Evolutionary conservation across 1,140 invertebrate genomes (phyloP).

Genomic region (Cotesia typhae): DNA sequence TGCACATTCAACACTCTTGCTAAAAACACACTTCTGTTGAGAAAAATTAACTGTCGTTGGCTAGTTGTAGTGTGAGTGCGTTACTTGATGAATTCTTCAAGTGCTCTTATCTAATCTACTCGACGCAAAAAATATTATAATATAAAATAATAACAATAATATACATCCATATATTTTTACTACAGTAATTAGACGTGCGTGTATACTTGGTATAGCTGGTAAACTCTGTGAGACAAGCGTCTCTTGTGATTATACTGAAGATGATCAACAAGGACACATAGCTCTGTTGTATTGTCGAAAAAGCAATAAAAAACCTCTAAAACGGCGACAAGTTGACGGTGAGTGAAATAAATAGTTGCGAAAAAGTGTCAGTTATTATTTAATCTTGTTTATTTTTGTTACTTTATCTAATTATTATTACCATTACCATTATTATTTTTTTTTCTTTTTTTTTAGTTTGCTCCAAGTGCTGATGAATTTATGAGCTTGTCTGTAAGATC

Average conservation of each 20-base stretch:
- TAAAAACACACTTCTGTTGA: background rate
- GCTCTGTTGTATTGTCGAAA: background rate
- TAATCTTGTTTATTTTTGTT: background rate
- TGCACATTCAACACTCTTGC: background rate
- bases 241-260: background rate
- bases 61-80: background rate
- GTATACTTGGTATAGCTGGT: background rate
- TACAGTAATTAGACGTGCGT: conserved; percentile 13
- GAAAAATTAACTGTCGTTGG: conserved; percentile 2
- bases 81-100: conserved; percentile 19
- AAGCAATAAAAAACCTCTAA: background rate
- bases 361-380: background rate
- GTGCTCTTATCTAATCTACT: conserved; percentile 26
- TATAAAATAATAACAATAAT: too few relatives aligned
- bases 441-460: too few relatives aligned
- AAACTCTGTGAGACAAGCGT: background rate
- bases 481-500: background rate
- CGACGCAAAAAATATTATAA: background rate
- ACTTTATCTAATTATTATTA: background rate
- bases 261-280: conserved; percentile 7
- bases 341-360: background rate
- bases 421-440: too few relatives aligned
- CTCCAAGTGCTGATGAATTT: too few relatives aligned
- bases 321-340: background rate
- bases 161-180: background rate